Base-by-base conservation (phyloP, 1,140 invertebrate genomes). In the Drosophila guanche region DNA sequence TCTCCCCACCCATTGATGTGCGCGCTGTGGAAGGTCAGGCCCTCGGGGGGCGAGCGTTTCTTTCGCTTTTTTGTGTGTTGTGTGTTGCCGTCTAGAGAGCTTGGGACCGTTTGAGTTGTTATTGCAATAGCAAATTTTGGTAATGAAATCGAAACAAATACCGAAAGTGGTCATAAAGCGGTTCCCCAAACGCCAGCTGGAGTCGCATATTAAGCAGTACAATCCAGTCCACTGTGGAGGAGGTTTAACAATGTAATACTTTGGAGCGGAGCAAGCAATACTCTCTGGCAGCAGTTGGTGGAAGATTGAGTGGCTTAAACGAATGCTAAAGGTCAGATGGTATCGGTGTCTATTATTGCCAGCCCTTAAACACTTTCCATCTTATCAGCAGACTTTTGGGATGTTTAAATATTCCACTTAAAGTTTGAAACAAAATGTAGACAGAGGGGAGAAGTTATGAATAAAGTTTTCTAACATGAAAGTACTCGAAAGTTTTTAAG, bases 81-180 rank as follows among this genome's bases (percentile, higher is more conserved):
- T 14, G 25, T 51, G 6, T 4, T 37, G 16, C 6, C 33, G 10
- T 29, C 23, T 10, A 27, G 22, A 33, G 53, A 57, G 52, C 48
- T 23, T 53, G 48, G 46, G 58, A 63, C 58, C 59, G 69, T 63
- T 46, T 65, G 84, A 80, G 59, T 71, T 69, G 81, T 65, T 83
- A 83, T 81, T 80, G 67, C 81, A 80, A 68, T 69, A 47, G 12
- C 73, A 66, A 55, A 57, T 68, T 80, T 80, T 61, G 79, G 77
- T 74, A 79, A 85, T 80, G 80, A 76, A 63, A 71, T 61, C 59
- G 55, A 86, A 48, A 59, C 67, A 54, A 61, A 63, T 51, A 37
- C 63, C 50, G 20, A 68, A 58, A 65, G 51, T 47, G 50, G 52
- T 46, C n/a, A 58, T 59, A 40, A 74, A 73, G 41, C 23, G 41